A percentile compares a stretch with the other conserved stretches of the same genome.
Evolutionary conservation across 2,888 invertebrate genomes (phyloP).

Genomic region (Drosophila limbata): DNA sequence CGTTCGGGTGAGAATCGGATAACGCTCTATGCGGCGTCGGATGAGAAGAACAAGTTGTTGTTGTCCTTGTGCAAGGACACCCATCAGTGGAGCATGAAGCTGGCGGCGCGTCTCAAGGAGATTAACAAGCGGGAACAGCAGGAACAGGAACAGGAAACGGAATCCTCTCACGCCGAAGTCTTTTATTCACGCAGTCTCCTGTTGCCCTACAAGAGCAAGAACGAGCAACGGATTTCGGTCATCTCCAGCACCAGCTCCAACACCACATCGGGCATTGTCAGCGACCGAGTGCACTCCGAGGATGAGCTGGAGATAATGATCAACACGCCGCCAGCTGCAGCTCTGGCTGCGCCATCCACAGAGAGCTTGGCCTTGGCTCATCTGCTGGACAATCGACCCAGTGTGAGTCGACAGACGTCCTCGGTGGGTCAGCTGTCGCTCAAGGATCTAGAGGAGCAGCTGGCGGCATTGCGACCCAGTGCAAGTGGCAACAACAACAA

Average conservation of each 20-base stretch:
- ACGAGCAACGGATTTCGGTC: slow-evolving; percentile 94
- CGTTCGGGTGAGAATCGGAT: slow-evolving; percentile 95
- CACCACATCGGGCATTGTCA: slow-evolving; percentile 98
- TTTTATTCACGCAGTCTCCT: slow-evolving; percentile 87
- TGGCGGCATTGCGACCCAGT: slow-evolving; percentile 83
- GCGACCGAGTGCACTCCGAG: slow-evolving; percentile 97
- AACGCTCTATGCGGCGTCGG: slow-evolving; percentile 95
- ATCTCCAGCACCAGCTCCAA: slow-evolving; percentile 98
- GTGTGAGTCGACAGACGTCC: slow-evolving; percentile 87
- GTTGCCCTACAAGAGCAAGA: slow-evolving; percentile 88
- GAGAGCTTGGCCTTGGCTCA: slow-evolving; percentile 93
- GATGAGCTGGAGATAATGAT: slow-evolving; percentile 96
- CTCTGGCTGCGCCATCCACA: slow-evolving; percentile 91
- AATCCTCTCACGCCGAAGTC: background rate
- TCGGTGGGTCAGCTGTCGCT: slow-evolving; percentile 86
- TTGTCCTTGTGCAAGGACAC: slow-evolving; percentile 95
- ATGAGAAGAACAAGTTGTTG: slow-evolving; percentile 96
- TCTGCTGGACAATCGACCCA: slow-evolving; percentile 87
- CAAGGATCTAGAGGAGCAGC: slow-evolving; percentile 85
- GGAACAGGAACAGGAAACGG: background rate
- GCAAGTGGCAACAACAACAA: slow-evolving; percentile 45
- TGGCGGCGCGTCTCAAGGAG: slow-evolving; percentile 93
- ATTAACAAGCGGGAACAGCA: slow-evolving; percentile 92
- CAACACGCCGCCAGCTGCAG: slow-evolving; percentile 91
- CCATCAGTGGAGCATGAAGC: slow-evolving; percentile 97